A percentile compares a stretch with the other conserved stretches of the same genome.
Evolutionary conservation across 2,888 invertebrate genomes (phyloP).

Genomic region (Eupithecia abbreviata): DNA sequence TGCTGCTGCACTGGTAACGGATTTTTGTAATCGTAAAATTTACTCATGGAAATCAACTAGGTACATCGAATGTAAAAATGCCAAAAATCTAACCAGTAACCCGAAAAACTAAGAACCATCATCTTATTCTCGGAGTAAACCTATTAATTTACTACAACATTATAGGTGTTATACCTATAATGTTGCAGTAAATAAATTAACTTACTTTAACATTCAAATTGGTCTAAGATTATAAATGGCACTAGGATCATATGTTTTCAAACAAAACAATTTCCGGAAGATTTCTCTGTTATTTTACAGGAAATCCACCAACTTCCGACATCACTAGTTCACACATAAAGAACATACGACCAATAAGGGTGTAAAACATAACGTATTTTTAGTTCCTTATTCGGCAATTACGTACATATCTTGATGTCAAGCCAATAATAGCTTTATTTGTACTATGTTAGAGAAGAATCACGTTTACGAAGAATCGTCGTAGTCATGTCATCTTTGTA

Average conservation of each 20-base stretch:
- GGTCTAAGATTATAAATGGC: too few species aligned
- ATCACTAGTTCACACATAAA: constrained; percentile 25
- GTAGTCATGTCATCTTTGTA: background rate
- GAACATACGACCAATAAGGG: constrained; percentile 13
- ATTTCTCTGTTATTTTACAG: background rate
- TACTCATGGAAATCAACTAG: background rate
- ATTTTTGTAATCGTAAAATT: background rate
- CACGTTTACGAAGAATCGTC: background rate
- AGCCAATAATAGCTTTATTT: constrained; percentile 15
- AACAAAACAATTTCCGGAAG: background rate
- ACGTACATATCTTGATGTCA: constrained; percentile 12
- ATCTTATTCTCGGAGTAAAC: background rate
- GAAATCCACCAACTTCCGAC: background rate
- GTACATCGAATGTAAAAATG: background rate
- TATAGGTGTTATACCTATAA: background rate
- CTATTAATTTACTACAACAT: background rate
- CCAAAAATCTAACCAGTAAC: background rate
- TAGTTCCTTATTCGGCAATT: constrained; percentile 20
- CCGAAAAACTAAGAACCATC: background rate
- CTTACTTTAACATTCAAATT: background rate
- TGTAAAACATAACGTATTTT: constrained; percentile 14
- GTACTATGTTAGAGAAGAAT: constrained; percentile 8
- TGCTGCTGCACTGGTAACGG: background rate
- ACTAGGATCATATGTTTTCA: background rate
- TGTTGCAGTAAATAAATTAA: too few species aligned